Base-by-base conservation (phyloP, 1,140 invertebrate species). In the Notospermus geniculatus region DNA sequence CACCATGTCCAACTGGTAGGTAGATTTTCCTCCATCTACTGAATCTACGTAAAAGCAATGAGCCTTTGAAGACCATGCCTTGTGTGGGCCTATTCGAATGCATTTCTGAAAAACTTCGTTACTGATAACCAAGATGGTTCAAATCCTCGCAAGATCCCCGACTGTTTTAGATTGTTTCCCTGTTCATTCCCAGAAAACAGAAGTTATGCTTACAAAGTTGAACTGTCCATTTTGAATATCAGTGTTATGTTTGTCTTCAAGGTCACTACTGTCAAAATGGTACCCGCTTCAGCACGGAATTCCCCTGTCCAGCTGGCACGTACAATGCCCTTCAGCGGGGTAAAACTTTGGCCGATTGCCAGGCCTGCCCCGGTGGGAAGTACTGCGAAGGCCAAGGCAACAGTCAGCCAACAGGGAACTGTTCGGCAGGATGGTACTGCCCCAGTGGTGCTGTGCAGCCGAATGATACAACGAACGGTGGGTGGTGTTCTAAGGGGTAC, bases 181-280 rank as follows among this genome's bases (percentile, higher is more conserved):
- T n/a, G n/a, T n/a, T n/a, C n/a, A n/a, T n/a, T n/a, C n/a, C n/a
- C n/a, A n/a, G n/a, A n/a, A n/a, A n/a, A n/a, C n/a, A n/a, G n/a
- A n/a, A n/a, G n/a, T n/a, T n/a, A n/a, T n/a, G n/a, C n/a, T n/a
- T n/a, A n/a, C n/a, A n/a, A n/a, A n/a, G n/a, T n/a, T n/a, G n/a
- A n/a, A n/a, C n/a, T n/a, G n/a, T n/a, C n/a, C n/a, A n/a, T n/a
- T n/a, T n/a, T n/a, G n/a, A n/a, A n/a, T n/a, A n/a, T n/a, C n/a
- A n/a, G n/a, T 60, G 46, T 36, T 50, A 50, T 36, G 32, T n/a
- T 50, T n/a, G 2, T 7, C 43, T n/a, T 39, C 22, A 56, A 76
- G 77, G 77, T 56, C 71, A 79, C 58, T 78, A 75, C 55, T 79
- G 77, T 67, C 70, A 67, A 41, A 73, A 71, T 57, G 76, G 76